Evolutionary conservation across 92 coral and sea anemone genomes (phyloP).

Genomic region (Chrysogorgia sp.): DNA sequence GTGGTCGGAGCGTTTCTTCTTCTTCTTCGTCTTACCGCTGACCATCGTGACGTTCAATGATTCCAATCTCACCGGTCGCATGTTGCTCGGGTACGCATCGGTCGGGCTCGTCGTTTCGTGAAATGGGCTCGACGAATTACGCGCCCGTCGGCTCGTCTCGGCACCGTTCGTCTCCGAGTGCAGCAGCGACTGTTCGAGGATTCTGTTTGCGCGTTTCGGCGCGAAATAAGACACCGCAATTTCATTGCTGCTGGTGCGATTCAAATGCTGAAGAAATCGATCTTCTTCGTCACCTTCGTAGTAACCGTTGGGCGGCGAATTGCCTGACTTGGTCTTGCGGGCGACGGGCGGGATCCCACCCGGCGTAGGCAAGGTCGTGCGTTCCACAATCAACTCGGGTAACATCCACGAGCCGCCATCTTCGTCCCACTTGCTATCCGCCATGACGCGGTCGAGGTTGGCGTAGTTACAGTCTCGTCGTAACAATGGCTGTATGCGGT

Average conservation of each 20-base stretch:
- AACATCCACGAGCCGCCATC: slow-evolving; percentile 77
- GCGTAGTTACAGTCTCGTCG: slow-evolving; percentile 94
- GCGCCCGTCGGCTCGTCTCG: slow-evolving; percentile 6
- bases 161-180: not conserved
- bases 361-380: slow-evolving; percentile 89
- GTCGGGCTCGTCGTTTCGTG: slow-evolving; percentile 11
- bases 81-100: slow-evolving; percentile 25
- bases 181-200: slow-evolving; percentile 58
- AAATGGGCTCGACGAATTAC: slow-evolving; percentile 23
- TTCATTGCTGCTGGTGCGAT: slow-evolving; percentile 69
- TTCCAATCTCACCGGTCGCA: slow-evolving; percentile 84
- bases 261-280: slow-evolving; percentile 77
- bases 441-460: slow-evolving; percentile 76
- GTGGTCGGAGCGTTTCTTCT: slow-evolving; percentile 41
- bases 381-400: slow-evolving; percentile 83
- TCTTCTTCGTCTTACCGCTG: slow-evolving; percentile 77
- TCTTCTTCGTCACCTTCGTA: slow-evolving; percentile 81
- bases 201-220: slow-evolving; percentile 88
- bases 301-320: slow-evolving; percentile 77
- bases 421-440: slow-evolving; percentile 89
- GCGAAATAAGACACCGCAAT: slow-evolving; percentile 84
- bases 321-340: slow-evolving; percentile 65
- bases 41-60: slow-evolving; percentile 76
- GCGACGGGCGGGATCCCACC: slow-evolving; percentile 78
- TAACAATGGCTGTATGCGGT: slow-evolving; percentile 93